These are phyloP conservation scores for Zaprionus vittiger DNA, from an alignment of 1,140 invertebrate species.

Conservation along the genomic window DNA sequence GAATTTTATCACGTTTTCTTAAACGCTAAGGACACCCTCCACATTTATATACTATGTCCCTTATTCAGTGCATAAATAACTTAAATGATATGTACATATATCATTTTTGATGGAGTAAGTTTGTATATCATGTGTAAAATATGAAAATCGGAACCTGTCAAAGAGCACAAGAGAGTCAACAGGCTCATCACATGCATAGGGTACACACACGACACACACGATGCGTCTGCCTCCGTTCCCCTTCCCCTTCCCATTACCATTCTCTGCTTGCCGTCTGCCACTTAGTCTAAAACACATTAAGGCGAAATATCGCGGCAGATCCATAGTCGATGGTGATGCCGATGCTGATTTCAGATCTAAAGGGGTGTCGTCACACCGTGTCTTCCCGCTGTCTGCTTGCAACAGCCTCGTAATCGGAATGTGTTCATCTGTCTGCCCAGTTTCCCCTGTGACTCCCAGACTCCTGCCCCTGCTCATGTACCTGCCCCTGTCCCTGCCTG, in stretches of 20 bases:
- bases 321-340: slow-evolving; percentile 20
- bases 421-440: slow-evolving; percentile 6
- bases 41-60: too few relatives aligned
- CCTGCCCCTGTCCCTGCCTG: neutral
- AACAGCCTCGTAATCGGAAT: slow-evolving; percentile 1
- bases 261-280: slow-evolving; percentile 47
- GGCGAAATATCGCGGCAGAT: slow-evolving; percentile 28
- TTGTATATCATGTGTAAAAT: too few relatives aligned
- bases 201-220: neutral
- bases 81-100: too few relatives aligned
- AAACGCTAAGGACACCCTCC: too few relatives aligned
- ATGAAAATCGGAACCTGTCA: too few relatives aligned
- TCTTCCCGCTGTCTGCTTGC: slow-evolving; percentile 6
- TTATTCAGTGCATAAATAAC: too few relatives aligned
- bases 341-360: slow-evolving; percentile 8
- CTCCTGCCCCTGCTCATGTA: neutral
- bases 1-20: too few relatives aligned
- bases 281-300: slow-evolving; percentile 62
- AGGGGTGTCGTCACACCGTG: slow-evolving; percentile 6
- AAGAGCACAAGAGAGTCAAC: too few relatives aligned
- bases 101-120: too few relatives aligned
- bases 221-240: slow-evolving; percentile 18
- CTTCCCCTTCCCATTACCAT: too few relatives aligned
- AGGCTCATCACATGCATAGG: too few relatives aligned
- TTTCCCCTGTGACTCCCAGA: neutral